Percentiles rank a stretch among this genome's conserved stretches.
Evolutionary conservation across 1,140 invertebrate genomes (phyloP).

Genomic region (Hetaerina americana): DNA sequence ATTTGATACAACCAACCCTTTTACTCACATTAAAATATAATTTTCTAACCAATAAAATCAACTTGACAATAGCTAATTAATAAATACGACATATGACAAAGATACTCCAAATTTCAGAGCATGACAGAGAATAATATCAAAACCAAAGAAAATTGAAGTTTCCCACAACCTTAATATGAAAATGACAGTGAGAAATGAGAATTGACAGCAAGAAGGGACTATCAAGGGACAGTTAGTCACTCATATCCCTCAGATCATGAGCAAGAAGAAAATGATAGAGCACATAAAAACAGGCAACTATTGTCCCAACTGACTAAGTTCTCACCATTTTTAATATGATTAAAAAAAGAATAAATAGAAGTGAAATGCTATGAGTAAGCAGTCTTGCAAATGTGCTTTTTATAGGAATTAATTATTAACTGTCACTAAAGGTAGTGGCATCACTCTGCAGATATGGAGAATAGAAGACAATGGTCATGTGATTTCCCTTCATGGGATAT

Average conservation of each 20-base stretch:
- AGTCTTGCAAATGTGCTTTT: not conserved
- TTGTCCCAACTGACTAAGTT: not conserved
- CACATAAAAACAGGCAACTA: not conserved
- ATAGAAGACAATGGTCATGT: not conserved
- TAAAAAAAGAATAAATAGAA: not conserved
- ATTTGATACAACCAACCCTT: not conserved
- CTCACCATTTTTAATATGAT: not conserved
- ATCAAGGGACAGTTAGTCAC: not conserved
- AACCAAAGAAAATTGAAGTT: not conserved
- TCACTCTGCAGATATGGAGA: not conserved
- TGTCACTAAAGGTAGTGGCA: not conserved
- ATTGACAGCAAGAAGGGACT: not conserved
- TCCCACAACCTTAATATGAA: not conserved
- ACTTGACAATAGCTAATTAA: not conserved
- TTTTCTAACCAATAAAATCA: not conserved
- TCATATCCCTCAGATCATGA: too few species aligned
- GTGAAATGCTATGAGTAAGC: not conserved
- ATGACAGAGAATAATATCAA: not conserved
- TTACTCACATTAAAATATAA: not conserved
- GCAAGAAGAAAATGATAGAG: not conserved
- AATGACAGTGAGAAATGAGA: not conserved
- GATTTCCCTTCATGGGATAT: not conserved
- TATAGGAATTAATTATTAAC: not conserved
- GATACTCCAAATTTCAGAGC: not conserved
- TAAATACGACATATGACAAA: not conserved